These are phyloP conservation scores for Scaptomyza hsui DNA, from an alignment of 1,140 invertebrate genomes.

Conservation along the genomic window DNA sequence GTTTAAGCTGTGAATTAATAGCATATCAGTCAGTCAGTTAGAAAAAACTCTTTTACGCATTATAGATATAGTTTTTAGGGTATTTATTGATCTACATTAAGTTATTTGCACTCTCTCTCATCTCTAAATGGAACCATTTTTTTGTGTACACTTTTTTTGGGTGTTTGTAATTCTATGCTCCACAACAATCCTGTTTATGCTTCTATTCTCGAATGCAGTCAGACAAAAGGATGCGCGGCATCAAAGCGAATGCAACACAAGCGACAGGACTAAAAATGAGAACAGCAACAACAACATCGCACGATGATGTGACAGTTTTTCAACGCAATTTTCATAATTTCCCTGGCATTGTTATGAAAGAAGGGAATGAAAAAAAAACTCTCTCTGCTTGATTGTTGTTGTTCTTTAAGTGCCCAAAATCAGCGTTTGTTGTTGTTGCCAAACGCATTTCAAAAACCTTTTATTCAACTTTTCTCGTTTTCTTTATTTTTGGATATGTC, in stretches of 20 bases:
- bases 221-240: constrained; percentile 68
- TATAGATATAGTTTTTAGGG: neutral
- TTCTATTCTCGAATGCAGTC: constrained; percentile 14
- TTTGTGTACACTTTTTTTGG: constrained; percentile 12
- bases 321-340: constrained; percentile 61
- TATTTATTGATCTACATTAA: neutral
- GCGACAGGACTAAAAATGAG: constrained; percentile 33
- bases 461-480: constrained; percentile 5
- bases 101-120: neutral
- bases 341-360: constrained; percentile 27
- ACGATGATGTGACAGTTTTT: constrained; percentile 78
- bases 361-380: constrained; percentile 16
- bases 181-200: constrained; percentile 14
- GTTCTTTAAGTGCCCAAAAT: constrained; percentile 73
- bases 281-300: constrained; percentile 8
- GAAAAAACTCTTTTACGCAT: neutral
- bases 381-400: constrained; percentile 52
- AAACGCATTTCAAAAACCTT: constrained; percentile 66
- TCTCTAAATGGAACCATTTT: constrained; percentile 9
- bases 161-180: constrained; percentile 65
- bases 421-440: constrained; percentile 74
- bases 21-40: too few species aligned
- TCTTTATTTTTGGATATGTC: constrained; percentile 28
- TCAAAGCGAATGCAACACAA: constrained; percentile 71
- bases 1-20: too few species aligned